phyloP scores from a whole-genome alignment of 1,140 invertebrate genomes.

The Saxidomus purpurata region DNA sequence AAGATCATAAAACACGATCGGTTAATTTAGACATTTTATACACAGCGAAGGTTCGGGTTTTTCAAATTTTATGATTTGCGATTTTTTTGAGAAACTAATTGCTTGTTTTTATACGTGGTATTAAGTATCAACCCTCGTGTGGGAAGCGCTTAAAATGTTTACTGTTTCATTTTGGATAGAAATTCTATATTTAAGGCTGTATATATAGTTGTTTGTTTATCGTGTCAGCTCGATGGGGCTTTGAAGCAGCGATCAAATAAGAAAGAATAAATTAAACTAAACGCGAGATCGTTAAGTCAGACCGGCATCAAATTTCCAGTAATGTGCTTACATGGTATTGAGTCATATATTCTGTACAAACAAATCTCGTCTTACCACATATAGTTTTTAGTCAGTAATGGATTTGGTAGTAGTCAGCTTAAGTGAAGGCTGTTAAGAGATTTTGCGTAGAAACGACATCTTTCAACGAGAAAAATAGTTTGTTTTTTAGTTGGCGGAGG shows the following conservation, averaged over 20 bases:
- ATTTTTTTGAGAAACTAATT: background rate
- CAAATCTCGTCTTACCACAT: no score
- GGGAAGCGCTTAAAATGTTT: background rate
- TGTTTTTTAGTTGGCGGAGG: no score
- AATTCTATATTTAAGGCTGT: constrained; percentile 6
- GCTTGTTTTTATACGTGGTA: constrained; percentile 9
- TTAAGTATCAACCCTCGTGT: background rate
- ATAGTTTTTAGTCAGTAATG: no score
- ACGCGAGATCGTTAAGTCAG: no score
- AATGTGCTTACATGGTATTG: no score
- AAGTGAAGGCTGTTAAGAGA: no score
- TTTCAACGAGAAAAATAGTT: no score
- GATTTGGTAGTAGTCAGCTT: no score
- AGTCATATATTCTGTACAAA: no score
- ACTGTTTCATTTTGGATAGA: background rate
- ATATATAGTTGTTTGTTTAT: constrained; percentile 4
- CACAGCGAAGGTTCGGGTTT: background rate
- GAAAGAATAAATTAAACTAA: no score
- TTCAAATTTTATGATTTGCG: constrained; percentile 28
- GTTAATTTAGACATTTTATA: constrained; percentile 15
- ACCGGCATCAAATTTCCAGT: no score
- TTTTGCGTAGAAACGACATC: no score
- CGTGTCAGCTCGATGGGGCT: background rate
- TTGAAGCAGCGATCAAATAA: background rate
- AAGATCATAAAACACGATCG: constrained; percentile 11